Evolutionary conservation across 2,888 invertebrate species (phyloP), one percentile per base, ranked within the genome.

Genomic region (Xestia rhomboidea): DNA sequence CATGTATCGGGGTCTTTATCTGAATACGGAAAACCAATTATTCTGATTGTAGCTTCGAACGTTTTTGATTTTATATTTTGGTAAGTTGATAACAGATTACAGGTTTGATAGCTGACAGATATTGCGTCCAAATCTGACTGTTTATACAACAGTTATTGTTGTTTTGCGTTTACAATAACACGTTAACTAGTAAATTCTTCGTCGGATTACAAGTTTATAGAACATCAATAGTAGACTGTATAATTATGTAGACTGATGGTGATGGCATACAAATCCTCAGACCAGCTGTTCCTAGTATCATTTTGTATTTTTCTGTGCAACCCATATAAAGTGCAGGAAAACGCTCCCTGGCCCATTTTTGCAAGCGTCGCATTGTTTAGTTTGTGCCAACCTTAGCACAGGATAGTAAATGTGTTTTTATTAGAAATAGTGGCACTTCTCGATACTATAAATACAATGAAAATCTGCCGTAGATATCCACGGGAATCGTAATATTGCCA

Each of bases 261-360:
- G 24, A 49, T 67, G 51, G 30, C 5, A 18, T 44, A 57, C 27
- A 63, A 63, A 57, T 73, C 49, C 66, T 41, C 7, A 68, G 38
- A 38, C 51, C 68, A 72, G 57, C n/a, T n/a, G n/a, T n/a, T 66
- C 44, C 51, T 13, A 46, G 60, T 62, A n/a, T 27, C 15, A 2
- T 68, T 68, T 73, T 84, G 38, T 60, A 44, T 70, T 86, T 73
- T 73, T 70, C 68, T 34, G 18, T 73, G 49, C 57, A 60, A 30
- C 51, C 60, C 27, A 68, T 71, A 73, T 68, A 72, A 62, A 77
- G 63, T 80, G 64, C 68, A 80, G 34, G 62, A 69, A 57, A 81
- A 76, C 49, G 49, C 54, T 68, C 57, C 57, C 66, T 34, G 27
- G 68, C 8, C 69, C 38, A 46, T 84, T 78, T 81, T 83, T 81